These are phyloP conservation scores for Rachycentron canadum DNA, from an alignment of 2,797 vertebrate genomes.

Conservation along the genomic window DNA sequence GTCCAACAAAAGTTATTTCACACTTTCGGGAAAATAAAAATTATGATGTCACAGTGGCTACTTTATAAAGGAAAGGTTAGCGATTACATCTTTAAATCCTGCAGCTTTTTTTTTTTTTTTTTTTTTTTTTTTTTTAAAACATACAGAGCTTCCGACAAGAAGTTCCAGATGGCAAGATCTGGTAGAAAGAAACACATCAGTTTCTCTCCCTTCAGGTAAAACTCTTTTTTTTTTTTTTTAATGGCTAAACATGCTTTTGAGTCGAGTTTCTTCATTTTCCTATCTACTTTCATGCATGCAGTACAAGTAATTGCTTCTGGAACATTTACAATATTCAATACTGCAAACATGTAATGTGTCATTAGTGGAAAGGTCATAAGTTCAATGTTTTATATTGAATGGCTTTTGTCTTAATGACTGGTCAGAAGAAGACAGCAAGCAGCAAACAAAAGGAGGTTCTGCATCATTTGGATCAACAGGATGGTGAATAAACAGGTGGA, in stretches of 20 bases:
- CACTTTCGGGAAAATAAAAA: not conserved
- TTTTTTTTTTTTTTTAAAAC: too few relatives aligned
- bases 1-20: not conserved
- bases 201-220: constrained; percentile 34
- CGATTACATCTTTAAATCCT: not conserved
- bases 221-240: not conserved
- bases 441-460: constrained; percentile 11
- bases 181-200: not conserved
- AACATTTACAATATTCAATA: not conserved
- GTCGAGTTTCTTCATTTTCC: not conserved
- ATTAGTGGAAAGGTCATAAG: not conserved
- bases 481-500: constrained; percentile 39
- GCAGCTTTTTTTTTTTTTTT: not conserved
- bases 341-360: not conserved
- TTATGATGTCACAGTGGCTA: not conserved
- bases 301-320: not conserved
- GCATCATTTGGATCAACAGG: constrained; percentile 22
- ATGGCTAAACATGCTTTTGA: not conserved
- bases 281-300: not conserved
- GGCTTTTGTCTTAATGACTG: constrained; percentile 2
- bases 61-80: not conserved
- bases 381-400: not conserved
- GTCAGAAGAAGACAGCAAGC: constrained; percentile 1
- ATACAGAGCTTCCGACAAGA: not conserved
- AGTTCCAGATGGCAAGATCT: constrained; percentile 13